Conservation (phyloP, 2,797 vertebrate genomes). For the Hyperoplus immaculatus region DNA sequence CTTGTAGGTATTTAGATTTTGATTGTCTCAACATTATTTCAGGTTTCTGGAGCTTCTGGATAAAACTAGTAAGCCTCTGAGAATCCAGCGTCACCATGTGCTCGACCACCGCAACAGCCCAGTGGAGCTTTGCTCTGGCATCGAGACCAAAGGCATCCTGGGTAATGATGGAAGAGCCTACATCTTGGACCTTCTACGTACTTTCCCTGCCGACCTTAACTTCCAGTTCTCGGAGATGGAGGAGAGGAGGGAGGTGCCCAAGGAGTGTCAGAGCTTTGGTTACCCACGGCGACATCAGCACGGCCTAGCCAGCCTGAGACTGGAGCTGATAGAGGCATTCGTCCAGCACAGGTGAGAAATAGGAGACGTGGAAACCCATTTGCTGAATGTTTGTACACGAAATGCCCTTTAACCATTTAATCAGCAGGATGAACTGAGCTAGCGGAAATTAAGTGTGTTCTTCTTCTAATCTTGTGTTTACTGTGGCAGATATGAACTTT, state of each 20-base stretch:
- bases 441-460: neutral
- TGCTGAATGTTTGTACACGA: neutral
- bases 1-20: neutral
- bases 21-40: slow-evolving; percentile 28
- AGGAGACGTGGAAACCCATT: neutral
- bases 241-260: slow-evolving; percentile 81
- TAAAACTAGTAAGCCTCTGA: slow-evolving; percentile 91
- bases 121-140: slow-evolving; percentile 92
- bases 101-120: slow-evolving; percentile 90
- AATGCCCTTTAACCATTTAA: neutral
- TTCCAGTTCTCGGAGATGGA: slow-evolving; percentile 86
- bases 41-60: slow-evolving; percentile 94
- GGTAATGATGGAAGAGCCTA: slow-evolving; percentile 95
- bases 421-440: neutral
- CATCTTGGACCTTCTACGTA: slow-evolving; percentile 93
- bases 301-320: slow-evolving; percentile 92
- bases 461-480: slow-evolving; percentile 4
- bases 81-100: slow-evolving; percentile 91
- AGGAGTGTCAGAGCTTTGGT: slow-evolving; percentile 88
- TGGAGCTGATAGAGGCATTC: slow-evolving; percentile 94
- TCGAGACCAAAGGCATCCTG: slow-evolving; percentile 96
- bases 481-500: slow-evolving; percentile 88
- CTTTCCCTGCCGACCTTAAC: slow-evolving; percentile 95
- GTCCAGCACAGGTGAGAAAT: slow-evolving; percentile 90
- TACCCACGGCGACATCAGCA: slow-evolving; percentile 91